Evolutionary conservation across 2,113 vertebrate species (phyloP).

Genomic region (Accipiter virgatus): DNA sequence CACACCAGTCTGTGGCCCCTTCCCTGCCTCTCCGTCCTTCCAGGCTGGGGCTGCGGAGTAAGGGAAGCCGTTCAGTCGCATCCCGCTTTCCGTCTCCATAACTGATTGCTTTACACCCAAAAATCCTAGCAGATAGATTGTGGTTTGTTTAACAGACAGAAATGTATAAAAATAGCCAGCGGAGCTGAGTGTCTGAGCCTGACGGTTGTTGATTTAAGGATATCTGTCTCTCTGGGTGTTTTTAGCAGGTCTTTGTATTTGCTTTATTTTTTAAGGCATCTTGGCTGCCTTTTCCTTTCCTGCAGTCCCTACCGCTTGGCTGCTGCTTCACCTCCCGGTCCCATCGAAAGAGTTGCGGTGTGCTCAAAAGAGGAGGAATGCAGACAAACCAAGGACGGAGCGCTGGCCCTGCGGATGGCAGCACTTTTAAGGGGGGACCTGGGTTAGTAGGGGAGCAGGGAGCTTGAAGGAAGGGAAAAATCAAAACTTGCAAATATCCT

Average conservation of each 20-base stretch:
- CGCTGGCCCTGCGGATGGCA: not conserved
- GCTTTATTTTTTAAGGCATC: not conserved
- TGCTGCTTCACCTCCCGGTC: not conserved
- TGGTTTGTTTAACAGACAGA: not conserved
- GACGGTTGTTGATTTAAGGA: not conserved
- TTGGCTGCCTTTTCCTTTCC: slow-evolving; percentile 5
- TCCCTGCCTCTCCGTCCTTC: not conserved
- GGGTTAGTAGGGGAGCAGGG: not conserved
- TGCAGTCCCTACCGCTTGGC: not conserved
- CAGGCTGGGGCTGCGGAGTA: not conserved
- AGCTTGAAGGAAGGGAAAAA: not conserved
- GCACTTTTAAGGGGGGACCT: not conserved
- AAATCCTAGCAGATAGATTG: not conserved
- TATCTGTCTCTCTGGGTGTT: not conserved
- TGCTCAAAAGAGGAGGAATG: not conserved
- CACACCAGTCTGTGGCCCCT: not conserved
- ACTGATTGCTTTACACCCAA: not conserved
- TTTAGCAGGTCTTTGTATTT: slow-evolving; percentile 1
- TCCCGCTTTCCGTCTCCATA: fast-evolving
- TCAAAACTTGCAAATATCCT: not conserved
- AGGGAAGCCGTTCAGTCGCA: not conserved
- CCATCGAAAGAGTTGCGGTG: not conserved
- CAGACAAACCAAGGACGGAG: not conserved
- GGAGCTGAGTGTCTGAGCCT: not conserved
- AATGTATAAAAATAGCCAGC: not conserved